phyloP scores from a whole-genome alignment of 35 echinoderm and acorn worm genomes.

The Lytechinus pictus region DNA sequence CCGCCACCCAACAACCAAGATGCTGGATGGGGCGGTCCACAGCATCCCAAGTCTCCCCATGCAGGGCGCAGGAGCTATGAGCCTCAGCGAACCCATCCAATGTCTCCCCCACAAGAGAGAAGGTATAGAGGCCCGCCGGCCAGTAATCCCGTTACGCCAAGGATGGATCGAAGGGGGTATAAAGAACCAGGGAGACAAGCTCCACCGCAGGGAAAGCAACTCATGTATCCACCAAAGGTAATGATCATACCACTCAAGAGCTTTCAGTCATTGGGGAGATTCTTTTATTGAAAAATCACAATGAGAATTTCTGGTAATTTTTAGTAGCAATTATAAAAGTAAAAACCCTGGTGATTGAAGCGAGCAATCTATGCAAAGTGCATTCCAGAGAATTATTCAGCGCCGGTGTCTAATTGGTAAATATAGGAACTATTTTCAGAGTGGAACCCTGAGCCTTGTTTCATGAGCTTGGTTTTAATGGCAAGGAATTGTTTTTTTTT shows the following conservation, averaged over 20 bases:
- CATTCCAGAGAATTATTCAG: too few relatives aligned
- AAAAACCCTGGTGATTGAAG: too few relatives aligned
- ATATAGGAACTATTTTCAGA: too few relatives aligned
- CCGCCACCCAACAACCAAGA: not conserved
- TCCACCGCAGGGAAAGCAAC: not conserved
- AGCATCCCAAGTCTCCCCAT: conserved; percentile 8
- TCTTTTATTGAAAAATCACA: too few relatives aligned
- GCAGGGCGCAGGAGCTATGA: conserved; percentile 24
- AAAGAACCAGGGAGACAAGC: not conserved
- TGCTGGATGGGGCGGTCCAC: not conserved
- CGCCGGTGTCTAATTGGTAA: too few relatives aligned
- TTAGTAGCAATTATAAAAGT: too few relatives aligned
- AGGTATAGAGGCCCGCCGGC: not conserved
- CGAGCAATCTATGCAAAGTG: too few relatives aligned
- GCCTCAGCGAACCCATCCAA: not conserved
- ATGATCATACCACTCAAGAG: not conserved
- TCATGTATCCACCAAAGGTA: conserved; percentile 44
- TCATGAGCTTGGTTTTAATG: too few relatives aligned
- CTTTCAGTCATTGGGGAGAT: too few relatives aligned
- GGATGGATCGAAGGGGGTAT: conserved; percentile 23
- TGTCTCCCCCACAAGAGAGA: conserved; percentile 19
- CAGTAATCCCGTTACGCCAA: not conserved
- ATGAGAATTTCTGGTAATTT: too few relatives aligned
- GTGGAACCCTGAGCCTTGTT: too few relatives aligned
- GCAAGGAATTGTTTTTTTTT: too few relatives aligned